phyloP scores from a whole-genome alignment of 2,797 vertebrate species.

The Loriculus beryllinus region DNA sequence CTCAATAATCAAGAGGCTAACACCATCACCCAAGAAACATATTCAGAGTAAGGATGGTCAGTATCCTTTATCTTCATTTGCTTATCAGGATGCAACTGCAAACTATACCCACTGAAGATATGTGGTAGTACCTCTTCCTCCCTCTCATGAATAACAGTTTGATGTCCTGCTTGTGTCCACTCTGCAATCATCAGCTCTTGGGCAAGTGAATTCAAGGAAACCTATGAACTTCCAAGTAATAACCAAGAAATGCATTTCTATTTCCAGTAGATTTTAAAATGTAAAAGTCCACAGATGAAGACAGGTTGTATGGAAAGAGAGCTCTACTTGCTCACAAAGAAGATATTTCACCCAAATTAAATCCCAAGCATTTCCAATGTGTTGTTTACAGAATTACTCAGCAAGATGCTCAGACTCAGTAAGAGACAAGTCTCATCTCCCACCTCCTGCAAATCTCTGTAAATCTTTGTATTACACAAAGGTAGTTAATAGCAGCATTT shows the following conservation, averaged over 20 bases:
- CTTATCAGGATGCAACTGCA: background rate
- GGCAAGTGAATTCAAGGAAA: background rate
- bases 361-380: background rate
- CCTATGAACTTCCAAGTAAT: background rate
- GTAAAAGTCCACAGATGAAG: background rate
- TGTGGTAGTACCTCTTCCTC: background rate
- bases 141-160: background rate
- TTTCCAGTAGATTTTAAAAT: background rate
- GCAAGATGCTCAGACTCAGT: background rate
- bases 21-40: background rate
- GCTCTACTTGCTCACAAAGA: background rate
- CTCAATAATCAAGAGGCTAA: background rate
- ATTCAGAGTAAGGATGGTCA: background rate
- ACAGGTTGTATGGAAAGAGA: background rate
- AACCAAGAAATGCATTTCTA: background rate
- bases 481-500: background rate
- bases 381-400: background rate
- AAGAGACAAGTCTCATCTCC: background rate
- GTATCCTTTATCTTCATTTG: background rate
- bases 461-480: background rate
- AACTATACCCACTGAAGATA: background rate
- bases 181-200: background rate
- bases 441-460: background rate
- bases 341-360: background rate
- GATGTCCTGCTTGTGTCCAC: background rate